Base-by-base conservation (phyloP, 92 coral and sea anemone species). In the Palythoa grandiflora region DNA sequence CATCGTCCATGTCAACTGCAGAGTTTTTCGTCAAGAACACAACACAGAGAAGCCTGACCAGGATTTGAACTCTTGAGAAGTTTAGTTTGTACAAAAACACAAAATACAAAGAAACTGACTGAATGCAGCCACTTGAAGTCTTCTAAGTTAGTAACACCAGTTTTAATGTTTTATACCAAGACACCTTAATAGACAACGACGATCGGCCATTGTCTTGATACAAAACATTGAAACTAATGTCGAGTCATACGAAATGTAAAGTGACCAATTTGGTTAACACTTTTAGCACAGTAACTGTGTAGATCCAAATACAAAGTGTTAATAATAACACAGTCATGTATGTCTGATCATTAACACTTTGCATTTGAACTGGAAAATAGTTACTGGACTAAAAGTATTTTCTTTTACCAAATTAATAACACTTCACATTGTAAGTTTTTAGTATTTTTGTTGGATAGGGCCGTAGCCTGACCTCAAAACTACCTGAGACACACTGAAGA, bases 381-480 rank as follows among this genome's bases (percentile, higher is more conserved):
- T 70, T 35, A 70, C 75, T 70, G 75, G 75, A 70, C 75, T 70
- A 36, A 70, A 70, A 70, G 75, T 70, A 28, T 70, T 38, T 44
- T 44, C 5, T 1, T 44, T 2, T 44, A 36, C 39, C 75, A 35
- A 70, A 35, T 70, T 5, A 12, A 38, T 5, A 12, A 38, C 75
- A 35, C 75, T 63, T n/a, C 70, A 63, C 0, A n/a, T 63, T 55
- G 14, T 55, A n/a, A n/a, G n/a, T 54, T 54, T 55, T 15, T 55
- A 11, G 17, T 55, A 55, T 59, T 59, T 59, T 63, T 63, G 36
- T n/a, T 63, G 35, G 8, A 17, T 63, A n/a, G 75, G 75, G 75
- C 75, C 75, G 75, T 36, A 70, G 75, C 75, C 75, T 36, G 75
- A 70, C 75, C 75, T 35, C 44, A 1, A 10, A 10, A 17, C 75